Percentiles rank a stretch among this genome's conserved stretches.
Evolutionary conservation across 2,113 vertebrate species (phyloP).

Genomic region (Platysteira castanea): DNA sequence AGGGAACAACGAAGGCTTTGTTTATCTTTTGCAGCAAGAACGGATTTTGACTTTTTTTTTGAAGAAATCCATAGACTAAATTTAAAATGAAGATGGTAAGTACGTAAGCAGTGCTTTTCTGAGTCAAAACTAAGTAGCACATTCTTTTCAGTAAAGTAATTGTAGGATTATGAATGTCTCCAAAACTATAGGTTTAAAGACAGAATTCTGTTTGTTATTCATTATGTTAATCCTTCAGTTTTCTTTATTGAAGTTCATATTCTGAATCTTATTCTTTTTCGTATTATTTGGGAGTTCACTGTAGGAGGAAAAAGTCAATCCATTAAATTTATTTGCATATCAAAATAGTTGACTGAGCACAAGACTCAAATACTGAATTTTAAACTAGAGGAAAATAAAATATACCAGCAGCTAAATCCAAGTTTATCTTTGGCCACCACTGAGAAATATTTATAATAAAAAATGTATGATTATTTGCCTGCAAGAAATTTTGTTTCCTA

Average conservation of each 20-base stretch:
- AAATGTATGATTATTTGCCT: neutral
- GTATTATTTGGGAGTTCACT: neutral
- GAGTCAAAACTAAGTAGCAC: neutral
- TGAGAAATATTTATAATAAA: neutral
- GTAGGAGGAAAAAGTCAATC: neutral
- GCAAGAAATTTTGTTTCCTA: neutral
- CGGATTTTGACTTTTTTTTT: neutral
- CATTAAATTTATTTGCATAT: neutral
- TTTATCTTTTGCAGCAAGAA: neutral
- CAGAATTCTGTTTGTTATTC: neutral
- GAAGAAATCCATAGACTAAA: neutral
- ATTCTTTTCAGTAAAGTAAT: neutral
- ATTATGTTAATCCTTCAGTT: slow-evolving; percentile 16
- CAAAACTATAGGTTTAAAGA: neutral
- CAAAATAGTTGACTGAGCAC: neutral
- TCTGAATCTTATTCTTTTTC: neutral
- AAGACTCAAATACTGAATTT: neutral
- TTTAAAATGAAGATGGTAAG: neutral
- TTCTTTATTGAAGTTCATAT: neutral
- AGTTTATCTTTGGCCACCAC: neutral
- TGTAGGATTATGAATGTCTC: neutral
- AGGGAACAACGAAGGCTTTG: neutral
- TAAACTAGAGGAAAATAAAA: neutral
- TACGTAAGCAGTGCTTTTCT: neutral
- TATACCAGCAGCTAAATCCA: neutral